These are phyloP conservation scores for Melinaea marsaeus DNA, from an alignment of 2,888 invertebrate species.

Conservation along the genomic window DNA sequence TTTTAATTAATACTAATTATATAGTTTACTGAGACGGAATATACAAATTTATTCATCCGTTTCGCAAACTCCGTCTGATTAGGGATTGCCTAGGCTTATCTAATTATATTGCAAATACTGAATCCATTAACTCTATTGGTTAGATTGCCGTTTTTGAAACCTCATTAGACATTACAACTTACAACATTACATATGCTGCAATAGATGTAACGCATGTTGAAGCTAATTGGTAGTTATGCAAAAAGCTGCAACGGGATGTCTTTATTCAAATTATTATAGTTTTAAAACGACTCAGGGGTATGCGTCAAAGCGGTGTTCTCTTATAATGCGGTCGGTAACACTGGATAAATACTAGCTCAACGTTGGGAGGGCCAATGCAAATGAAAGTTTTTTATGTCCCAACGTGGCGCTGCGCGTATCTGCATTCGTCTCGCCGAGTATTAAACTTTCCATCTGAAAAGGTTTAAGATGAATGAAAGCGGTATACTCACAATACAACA, in stretches of 20 bases:
- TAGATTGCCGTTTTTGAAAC: background rate
- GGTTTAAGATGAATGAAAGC: constrained; percentile 71
- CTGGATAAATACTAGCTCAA: constrained; percentile 63
- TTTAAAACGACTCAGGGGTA: constrained; percentile 50
- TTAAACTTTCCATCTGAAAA: constrained; percentile 69
- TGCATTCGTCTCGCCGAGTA: constrained; percentile 63
- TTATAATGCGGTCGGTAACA: constrained; percentile 65
- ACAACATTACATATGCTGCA: background rate
- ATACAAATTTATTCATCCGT: background rate
- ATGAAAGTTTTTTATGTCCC: constrained; percentile 66
- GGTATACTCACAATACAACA: constrained; percentile 64
- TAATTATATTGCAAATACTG: constrained; percentile 6
- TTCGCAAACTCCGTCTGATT: background rate
- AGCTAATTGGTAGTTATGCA: constrained; percentile 55
- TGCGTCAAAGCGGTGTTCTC: constrained; percentile 59
- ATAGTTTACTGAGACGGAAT: no score
- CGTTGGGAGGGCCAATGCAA: constrained; percentile 62
- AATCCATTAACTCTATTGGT: background rate
- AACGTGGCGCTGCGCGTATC: constrained; percentile 39
- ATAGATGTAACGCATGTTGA: constrained; percentile 18
- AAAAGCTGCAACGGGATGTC: constrained; percentile 45
- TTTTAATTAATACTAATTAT: no score
- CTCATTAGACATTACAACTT: background rate
- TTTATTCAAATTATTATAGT: constrained; percentile 50
- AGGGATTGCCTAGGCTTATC: constrained; percentile 1